These are phyloP conservation scores for Sialis fuliginosa DNA, from an alignment of 2,888 invertebrate species.

Conservation along the genomic window DNA sequence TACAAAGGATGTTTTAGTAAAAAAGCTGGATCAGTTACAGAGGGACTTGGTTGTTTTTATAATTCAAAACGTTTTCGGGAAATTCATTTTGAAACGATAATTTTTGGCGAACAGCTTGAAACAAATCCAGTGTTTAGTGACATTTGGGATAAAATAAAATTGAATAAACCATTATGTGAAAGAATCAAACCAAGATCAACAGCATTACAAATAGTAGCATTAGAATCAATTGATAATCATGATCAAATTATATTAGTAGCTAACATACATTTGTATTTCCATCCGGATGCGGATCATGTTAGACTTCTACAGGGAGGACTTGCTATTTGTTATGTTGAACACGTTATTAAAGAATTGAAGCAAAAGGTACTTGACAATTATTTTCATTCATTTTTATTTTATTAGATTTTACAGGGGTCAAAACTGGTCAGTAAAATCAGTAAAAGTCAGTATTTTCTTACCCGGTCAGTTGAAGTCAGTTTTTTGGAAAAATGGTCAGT, in stretches of 20 bases:
- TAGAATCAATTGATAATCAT: slow-evolving; percentile 36
- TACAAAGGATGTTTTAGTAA: slow-evolving; percentile 44
- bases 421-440: too few relatives aligned
- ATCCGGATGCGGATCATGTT: slow-evolving; percentile 80
- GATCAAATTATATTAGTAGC: slow-evolving; percentile 43
- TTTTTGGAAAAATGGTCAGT: too few relatives aligned
- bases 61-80: slow-evolving; percentile 50
- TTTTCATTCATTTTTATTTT: not conserved
- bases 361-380: slow-evolving; percentile 15
- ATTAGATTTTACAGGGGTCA: not conserved
- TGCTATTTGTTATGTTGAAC: slow-evolving; percentile 48
- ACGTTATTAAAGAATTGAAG: slow-evolving; percentile 29
- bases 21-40: slow-evolving; percentile 56
- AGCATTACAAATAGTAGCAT: slow-evolving; percentile 35
- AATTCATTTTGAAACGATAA: slow-evolving; percentile 24
- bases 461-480: too few relatives aligned
- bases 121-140: slow-evolving; percentile 29
- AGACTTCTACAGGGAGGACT: slow-evolving; percentile 69
- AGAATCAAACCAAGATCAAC: slow-evolving; percentile 44
- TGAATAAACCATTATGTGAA: slow-evolving; percentile 32
- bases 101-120: slow-evolving; percentile 37
- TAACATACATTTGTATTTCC: slow-evolving; percentile 89
- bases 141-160: slow-evolving; percentile 37
- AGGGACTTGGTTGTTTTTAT: slow-evolving; percentile 72
- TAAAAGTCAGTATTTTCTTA: too few relatives aligned